Evolutionary conservation across 2,888 invertebrate species (phyloP), one percentile per base, ranked within the genome.

Genomic region (Macroteleia sp.): DNA sequence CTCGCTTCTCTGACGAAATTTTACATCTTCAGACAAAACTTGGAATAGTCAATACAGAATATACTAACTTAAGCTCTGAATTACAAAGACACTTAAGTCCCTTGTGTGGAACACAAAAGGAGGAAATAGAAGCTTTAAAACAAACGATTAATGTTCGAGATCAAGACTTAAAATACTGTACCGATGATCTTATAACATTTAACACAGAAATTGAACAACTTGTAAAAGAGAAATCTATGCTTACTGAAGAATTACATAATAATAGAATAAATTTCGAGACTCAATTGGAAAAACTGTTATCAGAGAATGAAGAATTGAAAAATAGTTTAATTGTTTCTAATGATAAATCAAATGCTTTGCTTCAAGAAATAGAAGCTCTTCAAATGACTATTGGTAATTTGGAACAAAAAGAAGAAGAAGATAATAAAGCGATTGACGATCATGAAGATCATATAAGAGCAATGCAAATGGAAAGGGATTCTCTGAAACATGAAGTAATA

Each of bases 351-450:
- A 79, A 82, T 5, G 81, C 82, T 6, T 71, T 86, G 9, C 36
- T 44, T 3, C 66, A 62, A 2, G 14, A 71, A 2, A 64, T 83
- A n/a, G 85, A 86, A 17, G 78, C 79, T 0, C 82, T 69, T 42
- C 83, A 75, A 30, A 46, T 41, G 1, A 78, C 81, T 25, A 81
- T 88, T 8, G 17, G 39, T 5, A 77, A 80, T 36, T 61, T 89
- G 39, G 83, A 87, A 57, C 66, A 50, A n/a, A 85, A 86, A 46
- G 16, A 77, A 1, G 81, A 61, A 14, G 79, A 70, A 3, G 64
- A 73, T 2, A 78, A 73, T 0, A 81, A 83, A 19, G 44, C 74
- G 14, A 67, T 85, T 10, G 77, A 78, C 14, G 84, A 87, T 19
- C 44, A 59, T 36, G 66, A 75, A 12, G 22, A 17, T 3, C 48